Evolutionary conservation across 1,140 invertebrate genomes (phyloP).

Genomic region (Pentalonia nigronervosa): DNA sequence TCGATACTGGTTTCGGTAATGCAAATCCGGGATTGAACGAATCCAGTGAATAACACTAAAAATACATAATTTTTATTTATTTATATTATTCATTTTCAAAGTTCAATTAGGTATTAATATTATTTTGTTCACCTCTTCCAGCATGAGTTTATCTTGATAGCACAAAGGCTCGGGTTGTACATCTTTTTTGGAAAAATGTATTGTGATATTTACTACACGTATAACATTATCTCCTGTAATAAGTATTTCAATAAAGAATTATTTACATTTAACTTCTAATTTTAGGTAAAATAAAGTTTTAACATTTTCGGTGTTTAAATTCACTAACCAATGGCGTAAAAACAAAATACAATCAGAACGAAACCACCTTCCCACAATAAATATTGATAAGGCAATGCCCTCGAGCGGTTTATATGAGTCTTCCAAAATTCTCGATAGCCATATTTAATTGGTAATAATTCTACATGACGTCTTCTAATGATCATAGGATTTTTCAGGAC

Average conservation of each 20-base stretch:
- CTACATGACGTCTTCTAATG: background rate
- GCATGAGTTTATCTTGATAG: conserved; percentile 54
- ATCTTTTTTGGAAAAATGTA: conserved; percentile 56
- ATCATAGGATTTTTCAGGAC: conserved; percentile 13
- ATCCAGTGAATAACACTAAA: conserved; percentile 33
- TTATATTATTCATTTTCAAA: background rate
- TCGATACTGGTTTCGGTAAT: conserved; percentile 46
- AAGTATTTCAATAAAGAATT: background rate
- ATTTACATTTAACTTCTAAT: background rate
- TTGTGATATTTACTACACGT: conserved; percentile 51
- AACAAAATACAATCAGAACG: conserved; percentile 50
- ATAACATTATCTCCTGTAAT: conserved; percentile 42
- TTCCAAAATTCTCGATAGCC: conserved; percentile 49
- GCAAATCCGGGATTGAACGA: conserved; percentile 16
- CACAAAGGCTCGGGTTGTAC: conserved; percentile 38
- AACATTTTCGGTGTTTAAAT: background rate
- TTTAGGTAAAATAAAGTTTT: background rate
- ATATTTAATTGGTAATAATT: conserved; percentile 32
- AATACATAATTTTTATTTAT: background rate
- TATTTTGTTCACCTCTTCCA: conserved; percentile 42
- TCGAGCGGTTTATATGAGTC: conserved; percentile 31
- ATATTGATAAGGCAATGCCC: conserved; percentile 46
- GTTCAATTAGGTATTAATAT: background rate
- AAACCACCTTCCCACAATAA: conserved; percentile 53
- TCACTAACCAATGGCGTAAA: conserved; percentile 47